Conservation (phyloP, 2,797 vertebrate genomes). For the Danio albolineatus region DNA sequence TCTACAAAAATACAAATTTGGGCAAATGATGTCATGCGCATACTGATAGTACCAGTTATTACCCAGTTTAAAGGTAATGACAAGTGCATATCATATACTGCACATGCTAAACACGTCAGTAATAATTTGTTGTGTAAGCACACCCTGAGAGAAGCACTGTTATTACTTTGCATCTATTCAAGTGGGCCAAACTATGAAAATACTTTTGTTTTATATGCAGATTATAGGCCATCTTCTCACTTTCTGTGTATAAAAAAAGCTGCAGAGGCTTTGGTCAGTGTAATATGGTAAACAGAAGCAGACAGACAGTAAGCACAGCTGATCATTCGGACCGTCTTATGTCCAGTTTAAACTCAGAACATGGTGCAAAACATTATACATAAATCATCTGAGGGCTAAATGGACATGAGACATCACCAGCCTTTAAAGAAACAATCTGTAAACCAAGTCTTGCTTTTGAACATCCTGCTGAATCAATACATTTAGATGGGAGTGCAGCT, state of each 20-base stretch:
- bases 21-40: too few species aligned
- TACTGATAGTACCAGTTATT: too few species aligned
- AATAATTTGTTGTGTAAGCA: background rate
- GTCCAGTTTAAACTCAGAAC: constrained; percentile 13
- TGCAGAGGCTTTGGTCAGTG: background rate
- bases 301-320: constrained; percentile 7
- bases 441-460: constrained; percentile 19
- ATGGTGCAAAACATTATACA: background rate
- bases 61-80: too few species aligned
- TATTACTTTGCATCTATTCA: constrained; percentile 5
- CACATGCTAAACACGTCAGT: too few species aligned
- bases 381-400: constrained; percentile 22
- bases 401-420: constrained; percentile 42
- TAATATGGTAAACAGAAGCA: background rate
- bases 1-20: too few species aligned
- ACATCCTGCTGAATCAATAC: background rate
- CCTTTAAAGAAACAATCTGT: constrained; percentile 25
- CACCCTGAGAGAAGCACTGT: background rate
- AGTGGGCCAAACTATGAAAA: background rate
- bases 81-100: too few species aligned
- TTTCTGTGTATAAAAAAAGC: constrained; percentile 3
- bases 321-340: background rate
- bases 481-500: background rate
- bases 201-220: constrained; percentile 22
- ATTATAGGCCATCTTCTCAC: background rate